Percentiles rank a stretch among this genome's conserved stretches.
Evolutionary conservation across 2,113 vertebrate genomes (phyloP).

Genomic region (Lycaon pictus): DNA sequence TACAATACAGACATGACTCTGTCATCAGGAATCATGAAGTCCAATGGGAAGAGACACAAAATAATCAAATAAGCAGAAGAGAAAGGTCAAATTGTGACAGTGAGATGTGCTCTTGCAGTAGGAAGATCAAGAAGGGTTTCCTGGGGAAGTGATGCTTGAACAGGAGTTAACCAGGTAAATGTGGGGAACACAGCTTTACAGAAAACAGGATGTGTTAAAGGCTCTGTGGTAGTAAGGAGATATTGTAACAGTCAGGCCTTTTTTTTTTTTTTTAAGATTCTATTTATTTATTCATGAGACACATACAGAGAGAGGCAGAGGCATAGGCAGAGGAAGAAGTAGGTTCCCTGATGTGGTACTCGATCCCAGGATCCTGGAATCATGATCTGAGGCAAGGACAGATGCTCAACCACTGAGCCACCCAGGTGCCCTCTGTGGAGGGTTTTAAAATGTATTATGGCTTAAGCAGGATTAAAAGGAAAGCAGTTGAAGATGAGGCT

Average conservation of each 20-base stretch:
- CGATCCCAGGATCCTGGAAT: too few relatives aligned
- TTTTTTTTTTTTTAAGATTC: too few relatives aligned
- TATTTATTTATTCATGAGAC: too few relatives aligned
- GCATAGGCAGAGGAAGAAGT: too few relatives aligned
- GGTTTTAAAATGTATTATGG: not conserved
- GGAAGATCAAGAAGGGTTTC: not conserved
- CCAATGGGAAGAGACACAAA: not conserved
- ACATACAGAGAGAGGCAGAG: too few relatives aligned
- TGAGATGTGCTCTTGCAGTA: not conserved
- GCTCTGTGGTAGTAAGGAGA: not conserved
- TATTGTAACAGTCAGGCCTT: too few relatives aligned
- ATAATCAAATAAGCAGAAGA: not conserved
- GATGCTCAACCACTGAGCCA: too few relatives aligned
- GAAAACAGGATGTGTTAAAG: not conserved
- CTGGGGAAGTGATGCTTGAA: not conserved
- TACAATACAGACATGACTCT: not conserved
- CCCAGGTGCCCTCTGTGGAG: not conserved
- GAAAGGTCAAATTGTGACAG: not conserved
- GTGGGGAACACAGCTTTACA: not conserved
- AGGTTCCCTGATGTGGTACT: too few relatives aligned
- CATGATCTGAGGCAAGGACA: too few relatives aligned
- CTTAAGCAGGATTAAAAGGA: not conserved
- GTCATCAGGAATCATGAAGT: not conserved
- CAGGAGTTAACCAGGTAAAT: not conserved
- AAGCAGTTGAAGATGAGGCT: not conserved